Percentiles rank a stretch among this genome's conserved stretches.
phyloP scores from a whole-genome alignment of 2,797 vertebrate genomes.

The Xyrichtys novacula region DNA sequence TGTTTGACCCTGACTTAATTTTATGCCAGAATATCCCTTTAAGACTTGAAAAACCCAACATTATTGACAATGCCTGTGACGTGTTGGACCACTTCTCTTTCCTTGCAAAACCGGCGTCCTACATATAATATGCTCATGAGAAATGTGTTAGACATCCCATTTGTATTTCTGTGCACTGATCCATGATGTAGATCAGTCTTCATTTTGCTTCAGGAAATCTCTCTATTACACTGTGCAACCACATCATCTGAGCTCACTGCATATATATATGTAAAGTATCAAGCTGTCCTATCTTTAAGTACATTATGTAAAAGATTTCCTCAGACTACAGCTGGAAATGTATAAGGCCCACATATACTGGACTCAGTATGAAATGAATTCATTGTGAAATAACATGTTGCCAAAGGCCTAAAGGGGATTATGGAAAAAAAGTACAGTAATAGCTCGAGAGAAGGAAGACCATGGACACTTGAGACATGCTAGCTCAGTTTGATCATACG shows the following conservation, averaged over 20 bases:
- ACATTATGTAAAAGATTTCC: slow-evolving; percentile 10
- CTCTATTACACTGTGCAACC: background rate
- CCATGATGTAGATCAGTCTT: background rate
- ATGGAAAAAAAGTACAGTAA: background rate
- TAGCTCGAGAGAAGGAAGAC: slow-evolving; percentile 5
- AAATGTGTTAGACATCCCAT: too few species aligned
- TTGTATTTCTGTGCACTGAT: too few species aligned
- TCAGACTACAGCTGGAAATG: background rate
- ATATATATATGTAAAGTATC: background rate
- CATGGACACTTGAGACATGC: slow-evolving; percentile 22
- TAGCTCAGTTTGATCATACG: slow-evolving; percentile 23
- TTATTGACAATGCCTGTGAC: too few species aligned
- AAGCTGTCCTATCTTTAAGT: background rate
- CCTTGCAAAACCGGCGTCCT: too few species aligned
- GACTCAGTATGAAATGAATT: background rate
- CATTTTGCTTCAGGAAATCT: background rate
- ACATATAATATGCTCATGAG: too few species aligned
- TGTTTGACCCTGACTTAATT: too few species aligned
- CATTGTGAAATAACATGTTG: slow-evolving; percentile 8
- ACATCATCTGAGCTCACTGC: too few species aligned
- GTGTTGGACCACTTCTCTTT: too few species aligned
- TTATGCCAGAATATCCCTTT: too few species aligned
- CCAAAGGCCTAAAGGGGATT: background rate
- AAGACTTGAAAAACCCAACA: too few species aligned
- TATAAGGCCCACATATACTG: slow-evolving; percentile 7